Conservation (phyloP, 2,113 vertebrate genomes). For the Octodon degus region DNA sequence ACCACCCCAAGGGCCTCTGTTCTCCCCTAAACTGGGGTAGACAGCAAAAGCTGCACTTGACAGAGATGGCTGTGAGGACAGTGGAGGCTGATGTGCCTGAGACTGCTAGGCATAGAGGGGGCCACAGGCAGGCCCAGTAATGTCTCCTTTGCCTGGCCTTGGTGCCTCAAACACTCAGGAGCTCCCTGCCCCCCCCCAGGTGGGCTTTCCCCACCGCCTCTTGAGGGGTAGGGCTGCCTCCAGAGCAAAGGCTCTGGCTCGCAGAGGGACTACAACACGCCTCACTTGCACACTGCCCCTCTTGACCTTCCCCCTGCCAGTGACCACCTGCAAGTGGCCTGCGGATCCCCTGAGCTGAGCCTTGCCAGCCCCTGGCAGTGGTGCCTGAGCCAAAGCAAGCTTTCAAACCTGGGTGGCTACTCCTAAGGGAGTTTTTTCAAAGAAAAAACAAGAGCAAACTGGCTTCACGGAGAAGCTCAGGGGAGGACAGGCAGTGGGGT, state of each 20-base stretch:
- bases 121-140: not conserved
- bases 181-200: not conserved
- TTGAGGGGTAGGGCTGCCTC: too few relatives aligned
- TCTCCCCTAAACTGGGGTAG: not conserved
- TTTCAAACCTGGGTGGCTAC: not conserved
- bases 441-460: not conserved
- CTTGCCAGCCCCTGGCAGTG: not conserved
- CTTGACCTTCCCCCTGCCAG: too few relatives aligned
- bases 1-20: not conserved
- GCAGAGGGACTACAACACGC: not conserved
- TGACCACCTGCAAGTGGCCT: not conserved
- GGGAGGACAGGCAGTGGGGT: not conserved
- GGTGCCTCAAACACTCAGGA: not conserved
- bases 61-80: not conserved
- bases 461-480: rapidly evolving
- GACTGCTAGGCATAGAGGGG: rapidly evolving
- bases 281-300: rapidly evolving
- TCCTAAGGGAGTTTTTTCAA: not conserved
- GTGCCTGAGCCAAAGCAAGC: not conserved
- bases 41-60: not conserved
- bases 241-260: not conserved
- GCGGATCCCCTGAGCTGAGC: not conserved
- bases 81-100: rapidly evolving
- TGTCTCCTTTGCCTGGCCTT: rapidly evolving
- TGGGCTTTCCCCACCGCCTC: not conserved